Base-by-base conservation (phyloP, 2,888 invertebrate species). In the Tachina grossa region DNA sequence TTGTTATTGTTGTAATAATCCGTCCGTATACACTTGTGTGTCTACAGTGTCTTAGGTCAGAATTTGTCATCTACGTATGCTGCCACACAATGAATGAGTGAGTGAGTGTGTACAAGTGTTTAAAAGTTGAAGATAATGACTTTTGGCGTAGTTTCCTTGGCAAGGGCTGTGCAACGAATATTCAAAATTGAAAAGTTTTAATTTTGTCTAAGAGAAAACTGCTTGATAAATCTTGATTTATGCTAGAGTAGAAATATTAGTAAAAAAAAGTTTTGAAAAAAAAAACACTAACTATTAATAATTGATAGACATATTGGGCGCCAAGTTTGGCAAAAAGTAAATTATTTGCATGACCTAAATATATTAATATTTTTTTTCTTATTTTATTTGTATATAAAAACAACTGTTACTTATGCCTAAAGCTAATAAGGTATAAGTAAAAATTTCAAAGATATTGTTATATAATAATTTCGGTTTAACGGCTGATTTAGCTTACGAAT, bases 11-110 rank as follows among this genome's bases (percentile, higher is more conserved):
- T 3, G 13, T 31, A 22, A 68, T 4, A 49, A 65, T 66, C 9
- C 11, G 47, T 66, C 9, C 11, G 47, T 53, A 13, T 71, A 66
- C 63, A 41, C 59, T 65, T 59, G 16, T 53, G 57, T 76, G 53
- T 45, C 9, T 63, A 4, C 4, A 76, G 79, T 84, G 84, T 76
- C 75, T 71, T 75, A 84, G 83, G 83, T 83, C 83, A 78, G 72
- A 65, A 72, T 78, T 72, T 78, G 57, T 66, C 72, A 77, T 66
- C 13, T 65, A 53, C 49, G 45, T 71, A 47, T 71, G 49, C 59
- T 78, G 53, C 63, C 65, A 66, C 43, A 61, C 55, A 63, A 16
- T 31, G 4, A 31, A 13, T 69, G 19, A 13, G 43, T 59, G 19
- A 13, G 43, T 59, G 51, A 53, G 57, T 71, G n/a, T 72, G 39